Percentiles rank a stretch among this genome's conserved stretches.
Evolutionary conservation across 2,888 invertebrate genomes (phyloP).

Genomic region (Malthinus flaveolus): DNA sequence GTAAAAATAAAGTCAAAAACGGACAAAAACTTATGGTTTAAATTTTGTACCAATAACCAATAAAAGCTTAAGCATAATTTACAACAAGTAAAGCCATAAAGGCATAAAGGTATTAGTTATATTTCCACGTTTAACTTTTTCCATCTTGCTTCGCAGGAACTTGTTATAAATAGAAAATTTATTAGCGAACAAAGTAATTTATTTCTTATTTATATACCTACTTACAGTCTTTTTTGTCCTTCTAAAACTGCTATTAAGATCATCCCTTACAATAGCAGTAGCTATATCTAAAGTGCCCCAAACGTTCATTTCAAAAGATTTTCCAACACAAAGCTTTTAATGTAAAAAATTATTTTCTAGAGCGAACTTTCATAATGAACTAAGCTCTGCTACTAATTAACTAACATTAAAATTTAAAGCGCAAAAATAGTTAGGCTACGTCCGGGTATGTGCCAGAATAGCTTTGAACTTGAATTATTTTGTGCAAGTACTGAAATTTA

Average conservation of each 20-base stretch:
- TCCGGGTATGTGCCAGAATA: slow-evolving; percentile 32
- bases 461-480: slow-evolving; percentile 21
- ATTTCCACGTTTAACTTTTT: too few species aligned
- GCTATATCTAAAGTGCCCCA: slow-evolving; percentile 67
- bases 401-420: slow-evolving; percentile 24
- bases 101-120: too few species aligned
- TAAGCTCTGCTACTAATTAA: slow-evolving; percentile 4
- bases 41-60: too few species aligned
- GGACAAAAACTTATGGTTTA: too few species aligned
- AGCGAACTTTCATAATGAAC: not conserved
- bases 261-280: slow-evolving; percentile 73
- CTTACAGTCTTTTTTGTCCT: slow-evolving; percentile 47
- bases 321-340: not conserved
- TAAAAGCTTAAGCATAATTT: too few species aligned
- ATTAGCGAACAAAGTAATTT: too few species aligned
- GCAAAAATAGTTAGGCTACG: slow-evolving; percentile 33
- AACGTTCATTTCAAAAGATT: slow-evolving; percentile 63
- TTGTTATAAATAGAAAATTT: too few species aligned
- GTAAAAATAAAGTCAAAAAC: too few species aligned
- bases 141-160: too few species aligned
- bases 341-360: not conserved
- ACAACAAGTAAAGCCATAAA: too few species aligned
- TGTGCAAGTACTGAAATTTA: slow-evolving; percentile 11
- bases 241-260: slow-evolving; percentile 58
- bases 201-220: too few species aligned